These are phyloP conservation scores for Synodontis membranacea DNA, from an alignment of 2,113 vertebrate genomes.

Conservation along the genomic window DNA sequence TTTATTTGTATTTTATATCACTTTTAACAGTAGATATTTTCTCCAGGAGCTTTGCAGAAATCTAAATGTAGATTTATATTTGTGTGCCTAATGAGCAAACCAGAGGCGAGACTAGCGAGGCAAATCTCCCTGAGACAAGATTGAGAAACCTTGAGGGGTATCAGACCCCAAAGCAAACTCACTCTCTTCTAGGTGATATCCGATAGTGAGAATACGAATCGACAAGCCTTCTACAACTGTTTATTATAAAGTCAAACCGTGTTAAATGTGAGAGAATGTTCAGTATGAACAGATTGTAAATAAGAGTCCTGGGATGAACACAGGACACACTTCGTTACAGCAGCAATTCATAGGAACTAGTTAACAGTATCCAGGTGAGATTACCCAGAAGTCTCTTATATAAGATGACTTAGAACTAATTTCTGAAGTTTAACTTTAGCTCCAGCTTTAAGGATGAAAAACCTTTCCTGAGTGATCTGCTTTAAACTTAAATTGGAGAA, in stretches of 20 bases:
- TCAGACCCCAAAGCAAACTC: not conserved
- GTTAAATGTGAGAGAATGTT: not conserved
- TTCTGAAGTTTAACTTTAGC: not conserved
- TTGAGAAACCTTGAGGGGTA: not conserved
- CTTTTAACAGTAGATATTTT: not conserved
- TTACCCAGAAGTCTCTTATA: not conserved
- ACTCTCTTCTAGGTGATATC: not conserved
- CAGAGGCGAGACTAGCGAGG: too few relatives aligned
- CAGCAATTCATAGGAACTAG: not conserved
- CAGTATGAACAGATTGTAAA: not conserved
- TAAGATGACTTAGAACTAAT: conserved; percentile 9
- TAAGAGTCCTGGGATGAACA: not conserved
- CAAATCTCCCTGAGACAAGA: not conserved
- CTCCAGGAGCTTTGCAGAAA: not conserved
- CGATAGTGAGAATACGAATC: not conserved
- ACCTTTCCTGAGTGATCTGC: not conserved
- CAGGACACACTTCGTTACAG: not conserved
- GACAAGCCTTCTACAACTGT: not conserved
- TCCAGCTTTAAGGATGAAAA: not conserved
- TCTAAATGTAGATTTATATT: not conserved
- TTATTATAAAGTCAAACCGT: not conserved
- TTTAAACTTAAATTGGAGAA: conserved; percentile 5
- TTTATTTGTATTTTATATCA: not conserved
- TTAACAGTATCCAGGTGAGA: not conserved
- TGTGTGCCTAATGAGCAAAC: not conserved